Evolutionary conservation across 2,888 invertebrate genomes (phyloP).

Genomic region (Apotomis capreana): DNA sequence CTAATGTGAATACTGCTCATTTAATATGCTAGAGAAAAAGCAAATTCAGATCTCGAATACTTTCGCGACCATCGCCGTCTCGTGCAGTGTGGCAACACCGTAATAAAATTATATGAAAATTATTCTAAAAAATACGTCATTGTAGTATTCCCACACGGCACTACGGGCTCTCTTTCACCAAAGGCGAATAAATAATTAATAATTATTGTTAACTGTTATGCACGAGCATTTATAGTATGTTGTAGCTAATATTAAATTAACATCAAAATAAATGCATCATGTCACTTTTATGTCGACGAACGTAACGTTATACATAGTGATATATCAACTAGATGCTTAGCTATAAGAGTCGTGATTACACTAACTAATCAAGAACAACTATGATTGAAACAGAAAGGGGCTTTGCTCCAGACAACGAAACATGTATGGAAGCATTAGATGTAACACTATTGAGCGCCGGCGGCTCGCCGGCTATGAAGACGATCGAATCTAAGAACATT

Average conservation of each 20-base stretch:
- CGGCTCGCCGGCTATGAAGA: slow-evolving; percentile 53
- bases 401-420: slow-evolving; percentile 67
- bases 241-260: slow-evolving; percentile 82
- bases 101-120: slow-evolving; percentile 62
- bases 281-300: slow-evolving; percentile 81
- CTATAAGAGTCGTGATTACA: slow-evolving; percentile 76
- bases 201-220: slow-evolving; percentile 75
- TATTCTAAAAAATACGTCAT: slow-evolving; percentile 70
- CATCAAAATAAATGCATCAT: slow-evolving; percentile 83
- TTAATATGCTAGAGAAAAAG: slow-evolving; percentile 62
- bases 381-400: slow-evolving; percentile 61
- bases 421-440: slow-evolving; percentile 70
- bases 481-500: slow-evolving; percentile 67
- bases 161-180: slow-evolving; percentile 54
- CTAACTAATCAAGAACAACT: slow-evolving; percentile 75
- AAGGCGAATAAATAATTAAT: slow-evolving; percentile 76
- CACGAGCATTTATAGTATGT: slow-evolving; percentile 78
- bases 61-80: slow-evolving; percentile 56
- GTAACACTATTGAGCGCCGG: slow-evolving; percentile 48
- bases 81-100: slow-evolving; percentile 61
- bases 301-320: slow-evolving; percentile 74
- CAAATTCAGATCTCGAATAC: slow-evolving; percentile 75
- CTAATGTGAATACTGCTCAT: slow-evolving; percentile 72
- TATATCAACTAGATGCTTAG: slow-evolving; percentile 75
- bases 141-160: slow-evolving; percentile 63